Evolutionary conservation across 2,113 vertebrate species (phyloP), one percentile per base, ranked within the genome.

Genomic region (Urocolius indicus): DNA sequence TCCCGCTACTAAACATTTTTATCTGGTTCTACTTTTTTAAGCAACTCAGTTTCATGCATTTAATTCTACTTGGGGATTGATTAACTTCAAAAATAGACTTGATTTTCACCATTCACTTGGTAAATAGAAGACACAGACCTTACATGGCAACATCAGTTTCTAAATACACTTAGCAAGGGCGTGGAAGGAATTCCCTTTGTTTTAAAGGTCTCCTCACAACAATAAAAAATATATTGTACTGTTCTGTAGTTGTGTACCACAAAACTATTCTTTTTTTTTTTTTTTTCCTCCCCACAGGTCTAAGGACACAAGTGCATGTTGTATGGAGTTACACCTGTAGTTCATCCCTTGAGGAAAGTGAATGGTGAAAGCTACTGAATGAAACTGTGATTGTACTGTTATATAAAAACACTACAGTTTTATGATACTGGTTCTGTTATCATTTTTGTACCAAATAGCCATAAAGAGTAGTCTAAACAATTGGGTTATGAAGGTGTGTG

Each of bases 351-450:
- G 96, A 96, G 90, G 63, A 92, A 88, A 96, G 95, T 51, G 23
- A 93, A 80, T 59, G 88, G 96, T 97, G 94, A 97, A 97, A 98
- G 96, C 98, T 98, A 97, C 97, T 97, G 98, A 97, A 95, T 90
- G 97, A 98, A 98, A 98, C 98, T 98, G 98, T 98, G 98, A 98
- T 96, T 96, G 97, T 95, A 96, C 96, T 97, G 92, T 94, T 94
- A 66, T 61, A 93, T 84, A 93, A 90, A 98, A 98, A 98, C 98
- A 98, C 98, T 98, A 98, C 98, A 96, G 93, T 97, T 97, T 77
- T 96, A 92, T 94, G 95, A 95, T 90, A 96, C 59, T 88, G 96
- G 89, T 96, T 97, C 96, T 98, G 95, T 97, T 97, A 91, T 97
- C 96, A 85, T 97, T 94, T 97, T 97, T 96, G 87, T 97, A 98